A percentile compares a stretch with the other conserved stretches of the same genome.
phyloP scores from a whole-genome alignment of 2,888 invertebrate genomes.

The Morpho achilles region DNA sequence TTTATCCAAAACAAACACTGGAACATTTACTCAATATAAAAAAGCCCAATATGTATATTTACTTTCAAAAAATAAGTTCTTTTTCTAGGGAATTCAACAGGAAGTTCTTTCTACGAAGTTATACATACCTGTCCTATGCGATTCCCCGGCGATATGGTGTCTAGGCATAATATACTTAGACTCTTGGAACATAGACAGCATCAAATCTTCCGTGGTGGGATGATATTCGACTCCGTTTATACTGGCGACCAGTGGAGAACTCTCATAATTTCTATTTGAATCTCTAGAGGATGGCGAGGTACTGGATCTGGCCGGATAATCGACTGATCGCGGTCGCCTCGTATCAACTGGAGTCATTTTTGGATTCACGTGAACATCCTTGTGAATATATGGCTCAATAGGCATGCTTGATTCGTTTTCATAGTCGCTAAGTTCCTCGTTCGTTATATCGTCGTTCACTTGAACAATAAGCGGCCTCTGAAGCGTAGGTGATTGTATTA shows the following conservation, averaged over 20 bases:
- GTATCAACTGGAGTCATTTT: conserved; percentile 73
- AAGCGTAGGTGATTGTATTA: conserved; percentile 59
- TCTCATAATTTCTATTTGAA: conserved; percentile 58
- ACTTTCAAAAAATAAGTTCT: no score
- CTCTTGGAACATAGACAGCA: conserved; percentile 72
- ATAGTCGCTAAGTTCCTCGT: conserved; percentile 46
- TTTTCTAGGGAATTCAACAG: no score
- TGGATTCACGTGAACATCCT: conserved; percentile 76
- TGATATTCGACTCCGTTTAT: conserved; percentile 71
- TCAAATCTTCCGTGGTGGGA: conserved; percentile 68
- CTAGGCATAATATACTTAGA: conserved; percentile 66
- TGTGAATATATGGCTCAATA: conserved; percentile 68
- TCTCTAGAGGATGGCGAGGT: conserved; percentile 40
- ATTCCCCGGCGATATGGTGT: conserved; percentile 60
- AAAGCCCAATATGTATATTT: no score
- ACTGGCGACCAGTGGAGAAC: conserved; percentile 67
- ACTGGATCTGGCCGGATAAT: conserved; percentile 46
- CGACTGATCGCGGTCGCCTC: conserved; percentile 64
- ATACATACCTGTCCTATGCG: conserved; percentile 62
- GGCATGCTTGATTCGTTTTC: conserved; percentile 51
- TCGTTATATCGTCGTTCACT: conserved; percentile 53
- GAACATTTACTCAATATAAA: no score
- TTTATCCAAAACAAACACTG: no score
- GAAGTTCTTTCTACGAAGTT: no score
- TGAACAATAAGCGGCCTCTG: conserved; percentile 65